These are phyloP conservation scores for Thamnaconus septentrionalis DNA, from an alignment of 2,113 vertebrate genomes.

Conservation along the genomic window DNA sequence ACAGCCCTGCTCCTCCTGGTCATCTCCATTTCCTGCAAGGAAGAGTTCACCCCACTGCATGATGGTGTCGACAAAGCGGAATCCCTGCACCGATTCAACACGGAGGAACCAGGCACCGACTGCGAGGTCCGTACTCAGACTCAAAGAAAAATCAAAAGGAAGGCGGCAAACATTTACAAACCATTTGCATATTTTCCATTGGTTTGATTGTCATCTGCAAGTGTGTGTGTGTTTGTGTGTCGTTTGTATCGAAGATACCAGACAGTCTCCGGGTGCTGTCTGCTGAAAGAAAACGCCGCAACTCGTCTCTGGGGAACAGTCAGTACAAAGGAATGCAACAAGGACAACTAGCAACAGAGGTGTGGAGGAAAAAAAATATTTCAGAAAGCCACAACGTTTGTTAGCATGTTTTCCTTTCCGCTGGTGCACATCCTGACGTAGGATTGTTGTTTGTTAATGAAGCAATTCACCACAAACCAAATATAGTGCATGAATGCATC, in stretches of 20 bases:
- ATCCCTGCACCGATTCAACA: slow-evolving; percentile 31
- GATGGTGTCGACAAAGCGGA: background rate
- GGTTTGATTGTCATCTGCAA: no score
- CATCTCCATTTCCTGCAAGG: slow-evolving; percentile 2
- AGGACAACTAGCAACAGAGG: background rate
- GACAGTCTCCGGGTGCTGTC: background rate
- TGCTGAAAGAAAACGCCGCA: background rate
- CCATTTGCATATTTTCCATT: no score
- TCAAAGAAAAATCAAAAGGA: no score
- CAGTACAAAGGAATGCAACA: background rate
- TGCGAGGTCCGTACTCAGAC: slow-evolving; percentile 32
- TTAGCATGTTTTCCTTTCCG: no score
- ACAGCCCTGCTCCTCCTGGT: slow-evolving; percentile 39
- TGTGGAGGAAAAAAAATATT: no score
- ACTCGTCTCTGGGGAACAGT: background rate
- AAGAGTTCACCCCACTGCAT: slow-evolving; percentile 1
- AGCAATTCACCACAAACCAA: no score
- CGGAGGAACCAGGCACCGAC: slow-evolving; percentile 50
- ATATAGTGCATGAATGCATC: no score
- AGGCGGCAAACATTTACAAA: no score
- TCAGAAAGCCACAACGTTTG: no score
- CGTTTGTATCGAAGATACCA: slow-evolving; percentile 12
- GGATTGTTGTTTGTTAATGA: no score
- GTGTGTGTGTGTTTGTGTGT: background rate
- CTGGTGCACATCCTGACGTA: no score